Conservation (phyloP, 2,113 vertebrate genomes). For the Pteropus alecto region DNA sequence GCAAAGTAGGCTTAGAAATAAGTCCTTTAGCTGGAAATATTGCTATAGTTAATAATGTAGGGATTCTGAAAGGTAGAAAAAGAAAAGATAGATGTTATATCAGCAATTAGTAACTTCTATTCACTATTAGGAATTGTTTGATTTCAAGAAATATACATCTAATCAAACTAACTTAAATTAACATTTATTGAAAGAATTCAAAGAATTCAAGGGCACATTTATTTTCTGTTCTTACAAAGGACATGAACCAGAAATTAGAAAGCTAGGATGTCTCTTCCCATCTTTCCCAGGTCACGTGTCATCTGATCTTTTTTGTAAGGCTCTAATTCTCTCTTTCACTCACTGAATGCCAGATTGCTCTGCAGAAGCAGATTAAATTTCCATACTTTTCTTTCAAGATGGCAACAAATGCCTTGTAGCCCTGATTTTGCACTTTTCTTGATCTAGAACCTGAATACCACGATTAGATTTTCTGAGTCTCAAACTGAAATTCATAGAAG, state of each 20-base stretch:
- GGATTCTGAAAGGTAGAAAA: not conserved
- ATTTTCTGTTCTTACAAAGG: not conserved
- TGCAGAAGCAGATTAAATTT: not conserved
- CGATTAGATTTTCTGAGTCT: not conserved
- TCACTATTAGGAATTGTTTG: not conserved
- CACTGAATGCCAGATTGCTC: not conserved
- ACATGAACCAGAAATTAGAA: not conserved
- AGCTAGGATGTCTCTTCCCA: fast-evolving
- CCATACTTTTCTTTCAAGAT: not conserved
- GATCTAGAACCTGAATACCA: not conserved
- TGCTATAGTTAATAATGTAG: not conserved
- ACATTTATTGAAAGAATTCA: not conserved
- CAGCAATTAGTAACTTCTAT: not conserved
- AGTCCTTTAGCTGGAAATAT: not conserved
- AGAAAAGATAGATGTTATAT: not conserved
- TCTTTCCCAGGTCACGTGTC: not conserved
- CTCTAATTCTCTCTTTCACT: not conserved
- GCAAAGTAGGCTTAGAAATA: not conserved
- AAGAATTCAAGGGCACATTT: not conserved
- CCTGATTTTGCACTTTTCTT: not conserved
- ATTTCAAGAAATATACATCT: not conserved
- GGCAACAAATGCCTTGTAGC: not conserved
- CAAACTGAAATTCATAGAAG: not conserved
- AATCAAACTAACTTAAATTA: not conserved
- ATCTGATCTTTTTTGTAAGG: not conserved